These are phyloP conservation scores for Okapia johnstoni DNA, from an alignment of 2,113 vertebrate species.

Conservation along the genomic window DNA sequence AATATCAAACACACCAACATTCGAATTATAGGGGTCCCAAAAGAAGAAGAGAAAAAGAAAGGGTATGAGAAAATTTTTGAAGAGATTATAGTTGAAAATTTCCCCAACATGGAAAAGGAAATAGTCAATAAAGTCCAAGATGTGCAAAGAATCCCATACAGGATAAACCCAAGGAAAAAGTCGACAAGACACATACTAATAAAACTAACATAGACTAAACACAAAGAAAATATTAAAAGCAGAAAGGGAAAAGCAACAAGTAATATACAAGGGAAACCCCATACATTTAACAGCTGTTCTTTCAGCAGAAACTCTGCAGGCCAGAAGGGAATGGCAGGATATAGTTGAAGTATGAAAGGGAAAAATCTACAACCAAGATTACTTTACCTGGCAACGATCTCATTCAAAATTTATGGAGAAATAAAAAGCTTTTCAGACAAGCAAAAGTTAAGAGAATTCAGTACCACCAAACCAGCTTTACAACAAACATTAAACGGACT, in stretches of 20 bases:
- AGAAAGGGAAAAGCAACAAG: neutral
- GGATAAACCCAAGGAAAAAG: neutral
- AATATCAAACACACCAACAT: neutral
- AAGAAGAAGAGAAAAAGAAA: neutral
- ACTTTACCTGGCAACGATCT: neutral
- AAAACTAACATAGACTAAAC: neutral
- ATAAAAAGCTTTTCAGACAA: neutral
- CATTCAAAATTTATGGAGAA: neutral
- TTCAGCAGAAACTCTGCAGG: neutral
- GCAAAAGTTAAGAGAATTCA: neutral
- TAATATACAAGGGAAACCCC: neutral
- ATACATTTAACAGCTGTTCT: neutral
- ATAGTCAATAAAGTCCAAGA: neutral
- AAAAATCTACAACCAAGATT: neutral
- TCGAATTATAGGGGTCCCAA: neutral
- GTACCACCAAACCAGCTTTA: neutral
- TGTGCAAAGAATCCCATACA: neutral
- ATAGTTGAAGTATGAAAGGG: neutral
- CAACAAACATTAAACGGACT: neutral
- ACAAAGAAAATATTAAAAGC: neutral
- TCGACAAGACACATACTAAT: neutral
- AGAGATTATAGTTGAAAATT: neutral
- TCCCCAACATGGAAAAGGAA: neutral
- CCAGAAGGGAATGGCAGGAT: neutral
- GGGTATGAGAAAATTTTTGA: neutral